Conservation (phyloP, 2,888 invertebrate species). For the Nebria salina region DNA sequence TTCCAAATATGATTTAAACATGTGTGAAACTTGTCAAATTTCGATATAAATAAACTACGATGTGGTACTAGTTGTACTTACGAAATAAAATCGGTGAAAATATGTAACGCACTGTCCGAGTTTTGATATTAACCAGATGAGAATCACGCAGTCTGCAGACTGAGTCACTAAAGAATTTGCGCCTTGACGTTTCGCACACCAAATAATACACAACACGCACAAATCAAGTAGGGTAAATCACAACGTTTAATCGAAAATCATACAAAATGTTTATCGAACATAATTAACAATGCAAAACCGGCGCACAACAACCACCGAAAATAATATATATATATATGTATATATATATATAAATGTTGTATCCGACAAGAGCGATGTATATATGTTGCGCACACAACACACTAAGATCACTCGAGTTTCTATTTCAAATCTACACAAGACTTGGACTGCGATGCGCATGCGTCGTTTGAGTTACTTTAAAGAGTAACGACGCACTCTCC, state of each 20-base stretch:
- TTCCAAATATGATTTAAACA: too few species aligned
- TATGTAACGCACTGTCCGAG: neutral
- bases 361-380: neutral
- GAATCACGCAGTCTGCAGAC: neutral
- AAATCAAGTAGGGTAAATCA: neutral
- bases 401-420: neutral
- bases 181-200: neutral
- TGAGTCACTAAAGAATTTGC: neutral
- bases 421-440: neutral
- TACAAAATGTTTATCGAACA: neutral
- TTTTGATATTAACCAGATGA: neutral
- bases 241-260: neutral
- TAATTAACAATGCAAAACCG: neutral
- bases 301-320: neutral
- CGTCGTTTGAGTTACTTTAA: neutral
- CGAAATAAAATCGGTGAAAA: neutral
- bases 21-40: neutral
- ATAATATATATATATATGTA: neutral
- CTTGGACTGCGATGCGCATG: neutral
- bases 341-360: neutral
- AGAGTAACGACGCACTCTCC: neutral
- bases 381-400: neutral
- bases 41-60: neutral
- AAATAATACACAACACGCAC: neutral
- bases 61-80: neutral